Conservation (phyloP, 2,888 invertebrate genomes). For the Scelioninae gen. 1 region DNA sequence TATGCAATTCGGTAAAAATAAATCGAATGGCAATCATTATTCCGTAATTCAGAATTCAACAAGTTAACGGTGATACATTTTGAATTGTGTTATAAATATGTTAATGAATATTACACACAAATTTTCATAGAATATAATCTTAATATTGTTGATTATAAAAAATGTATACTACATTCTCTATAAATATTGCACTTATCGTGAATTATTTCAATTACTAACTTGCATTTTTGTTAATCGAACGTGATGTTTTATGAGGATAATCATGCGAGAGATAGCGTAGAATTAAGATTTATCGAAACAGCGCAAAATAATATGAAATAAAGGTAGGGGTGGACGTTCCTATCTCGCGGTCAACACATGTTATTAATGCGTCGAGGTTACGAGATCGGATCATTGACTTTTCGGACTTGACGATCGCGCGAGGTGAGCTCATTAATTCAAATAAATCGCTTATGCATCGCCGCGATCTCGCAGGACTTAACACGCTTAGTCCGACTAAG, state of each 20-base stretch:
- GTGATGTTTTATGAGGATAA: constrained; percentile 54
- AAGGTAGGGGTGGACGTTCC: not conserved
- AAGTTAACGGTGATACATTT: too few species aligned
- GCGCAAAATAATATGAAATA: constrained; percentile 55
- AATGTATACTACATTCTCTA: too few species aligned
- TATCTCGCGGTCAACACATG: constrained; percentile 30
- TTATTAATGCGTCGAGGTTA: constrained; percentile 60
- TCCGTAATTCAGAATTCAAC: too few species aligned
- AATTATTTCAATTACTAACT: constrained; percentile 57
- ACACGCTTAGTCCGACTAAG: constrained; percentile 76
- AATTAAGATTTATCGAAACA: constrained; percentile 66
- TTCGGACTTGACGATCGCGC: constrained; percentile 68
- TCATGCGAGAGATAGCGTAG: too few species aligned
- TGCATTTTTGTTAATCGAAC: constrained; percentile 26
- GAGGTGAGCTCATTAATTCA: constrained; percentile 79
- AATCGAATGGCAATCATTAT: too few species aligned
- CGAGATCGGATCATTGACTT: constrained; percentile 69
- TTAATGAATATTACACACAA: too few species aligned
- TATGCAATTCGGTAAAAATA: too few species aligned
- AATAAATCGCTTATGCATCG: constrained; percentile 79
- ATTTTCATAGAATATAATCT: too few species aligned
- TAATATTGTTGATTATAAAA: too few species aligned
- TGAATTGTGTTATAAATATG: too few species aligned
- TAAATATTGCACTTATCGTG: constrained; percentile 28
- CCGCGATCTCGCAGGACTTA: constrained; percentile 74